Evolutionary conservation across 2,113 vertebrate genomes (phyloP).

Genomic region (Melanocharis versteri): DNA sequence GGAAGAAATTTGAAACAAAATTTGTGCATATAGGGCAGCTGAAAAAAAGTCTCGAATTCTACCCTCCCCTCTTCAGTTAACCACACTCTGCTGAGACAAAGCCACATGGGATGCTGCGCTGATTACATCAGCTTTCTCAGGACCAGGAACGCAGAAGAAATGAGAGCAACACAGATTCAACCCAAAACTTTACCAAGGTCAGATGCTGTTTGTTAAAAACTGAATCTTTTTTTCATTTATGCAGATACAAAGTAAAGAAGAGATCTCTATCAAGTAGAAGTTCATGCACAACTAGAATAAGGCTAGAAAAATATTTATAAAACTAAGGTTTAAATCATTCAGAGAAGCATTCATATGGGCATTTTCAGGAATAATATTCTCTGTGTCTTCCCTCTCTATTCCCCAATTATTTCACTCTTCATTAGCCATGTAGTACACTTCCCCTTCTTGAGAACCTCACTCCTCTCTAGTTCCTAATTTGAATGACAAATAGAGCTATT

Average conservation of each 20-base stretch:
- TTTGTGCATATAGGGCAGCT: background rate
- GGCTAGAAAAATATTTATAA: background rate
- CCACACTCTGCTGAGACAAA: background rate
- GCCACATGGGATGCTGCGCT: background rate
- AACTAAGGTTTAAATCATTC: background rate
- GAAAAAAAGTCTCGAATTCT: background rate
- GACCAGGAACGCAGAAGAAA: background rate
- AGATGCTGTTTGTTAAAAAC: background rate
- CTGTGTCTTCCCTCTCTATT: background rate
- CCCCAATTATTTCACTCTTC: background rate
- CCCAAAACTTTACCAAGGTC: background rate
- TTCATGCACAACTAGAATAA: background rate
- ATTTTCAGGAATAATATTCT: background rate
- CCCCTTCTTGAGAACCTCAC: background rate
- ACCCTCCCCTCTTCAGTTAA: background rate
- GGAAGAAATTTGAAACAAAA: background rate
- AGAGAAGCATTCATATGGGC: background rate
- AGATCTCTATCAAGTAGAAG: background rate
- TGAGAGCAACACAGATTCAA: background rate
- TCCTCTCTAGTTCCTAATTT: background rate
- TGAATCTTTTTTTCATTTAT: background rate
- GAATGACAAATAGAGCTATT: slow-evolving; percentile 1
- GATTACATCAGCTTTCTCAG: background rate
- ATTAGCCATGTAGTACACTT: background rate
- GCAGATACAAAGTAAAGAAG: background rate